Base-by-base conservation (phyloP, 2,113 vertebrate species). In the Collichthys lucidus region DNA sequence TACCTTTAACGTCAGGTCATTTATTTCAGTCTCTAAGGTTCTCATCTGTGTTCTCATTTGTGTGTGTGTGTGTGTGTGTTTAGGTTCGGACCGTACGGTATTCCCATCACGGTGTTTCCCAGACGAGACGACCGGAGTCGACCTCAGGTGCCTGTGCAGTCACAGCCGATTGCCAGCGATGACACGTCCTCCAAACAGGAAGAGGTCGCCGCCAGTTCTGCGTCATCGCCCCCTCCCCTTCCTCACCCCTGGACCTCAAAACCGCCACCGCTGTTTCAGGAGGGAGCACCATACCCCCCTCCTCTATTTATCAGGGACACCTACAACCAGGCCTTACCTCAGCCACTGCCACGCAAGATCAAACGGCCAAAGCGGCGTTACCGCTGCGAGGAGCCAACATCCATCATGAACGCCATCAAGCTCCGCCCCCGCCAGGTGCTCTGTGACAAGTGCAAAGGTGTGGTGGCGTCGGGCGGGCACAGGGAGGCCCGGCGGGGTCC, bases 291-390 rank as follows among this genome's bases (percentile, higher is more conserved):
- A 0, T 99, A 98, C 71, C 98, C 98, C 66, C 98, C 98, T 59
- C 98, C 98, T 70, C 95, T 99, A 91, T 98, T 99, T 95, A 98
- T 99, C 97, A 98, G 98, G 96, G 97, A 99, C 97, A 98, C 97
- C 0, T 99, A 99, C 90, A 98, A 98, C 97, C 97, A 99, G 91
- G 96, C 97, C 82, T 96, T 99, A 97, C 98, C 98, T 98, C 98
- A 99, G 94, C 98, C 98, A 9, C 97, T 95, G 0, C 98, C 98
- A n/a, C 96, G 98, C 59, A 98, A 97, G 93, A 99, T 99, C 89
- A 98, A 97, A 84, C 96, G 98, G 84, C 97, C 97, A 52, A 98
- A 98, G 89, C 95, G 97, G 26, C 97, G 97, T 89, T 97, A 99
- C 92, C 98, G 97, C 94, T 95, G 96, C 85, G 98, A 99, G 94